Evolutionary conservation across 2,113 vertebrate species (phyloP), one percentile per base, ranked within the genome.

Genomic region (Neolamprologus sp.): DNA sequence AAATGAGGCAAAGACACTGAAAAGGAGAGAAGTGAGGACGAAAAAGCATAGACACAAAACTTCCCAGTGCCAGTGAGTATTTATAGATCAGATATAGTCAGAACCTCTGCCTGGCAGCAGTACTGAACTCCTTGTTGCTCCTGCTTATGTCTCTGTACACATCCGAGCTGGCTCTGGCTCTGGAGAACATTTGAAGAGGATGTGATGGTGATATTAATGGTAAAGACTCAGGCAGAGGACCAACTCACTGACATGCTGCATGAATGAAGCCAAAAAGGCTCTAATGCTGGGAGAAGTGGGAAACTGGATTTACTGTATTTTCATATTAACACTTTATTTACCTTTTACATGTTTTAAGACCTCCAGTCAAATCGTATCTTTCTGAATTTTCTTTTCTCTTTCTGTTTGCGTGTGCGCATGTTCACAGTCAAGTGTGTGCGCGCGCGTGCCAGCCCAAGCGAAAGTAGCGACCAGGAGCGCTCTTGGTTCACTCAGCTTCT

Each of bases 41-140:
- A 89, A 86, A 81, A 90, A 54, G 73, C 80, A 92, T 54, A 85
- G 91, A 90, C 84, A 89, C 68, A 51, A 88, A 84, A 87, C 92
- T 92, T 94, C 87, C 83, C 78, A 90, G 85, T 87, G 82, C 90
- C 79, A 47, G 83, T 13, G 91, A 93, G 91, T 95, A 95, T 95
- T 95, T 95, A 94, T 95, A 94, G 95, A 94, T 93, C 90, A 92
- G 85, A 95, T 87, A 80, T 86, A 92, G 93, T 92, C 93, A 90
- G 91, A 94, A 91, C 92, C 91, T 90, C 88, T 95, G 92, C 88
- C 89, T 95, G 92, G 88, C 91, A 93, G 95, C 89, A 93, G 89
- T 85, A 75, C 54, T 73, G 83, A 84, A 87, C 93, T 88, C 81
- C 88, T 82, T 87, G 88, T 80, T 91, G 91, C 91, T 90, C 30